Evolutionary conservation across 1,140 invertebrate species (phyloP), one percentile per base, ranked within the genome.

Genomic region (Aphis gossypii): DNA sequence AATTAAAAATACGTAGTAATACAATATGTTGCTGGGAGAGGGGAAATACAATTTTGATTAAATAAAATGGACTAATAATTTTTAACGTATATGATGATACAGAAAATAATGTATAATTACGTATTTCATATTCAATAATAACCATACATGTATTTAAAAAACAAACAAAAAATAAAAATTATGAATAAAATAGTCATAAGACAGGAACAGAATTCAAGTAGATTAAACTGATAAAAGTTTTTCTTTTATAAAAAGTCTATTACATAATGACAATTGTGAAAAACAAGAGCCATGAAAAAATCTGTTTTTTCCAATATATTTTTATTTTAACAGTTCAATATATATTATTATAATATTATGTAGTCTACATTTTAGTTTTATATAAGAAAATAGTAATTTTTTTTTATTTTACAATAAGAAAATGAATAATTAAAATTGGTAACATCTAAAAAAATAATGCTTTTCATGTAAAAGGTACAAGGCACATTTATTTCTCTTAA

Each of bases 391-490:
- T 54, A 83, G n/a, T 54, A 35, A 0, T 38, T 90, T 90, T 82
- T 83, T 89, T 9, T 83, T 92, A 48, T 84, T 84, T 93, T 93
- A 93, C 82, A 93, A 86, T 93, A 93, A 30, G 35, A 93, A 93
- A 93, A 93, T 93, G 82, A 84, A 48, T 41, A 84, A 14, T 84
- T 84, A 38, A 84, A 86, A 93, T 93, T 93, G 92, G 92, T 93
- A 93, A 93, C 92, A 86, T 93, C 92, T 93, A 93, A 93, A 93
- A 93, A 93, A 86, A 93, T 93, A 93, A 93, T 93, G 92, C 92
- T 93, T 93, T 93, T 93, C 82, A 41, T 93, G 82, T 93, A 93
- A 86, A 86, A 93, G 92, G 82, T 93, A 93, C 76, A 93, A 93
- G 92, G 92, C 92, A 93, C 92, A 93, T 86, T 93, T 93, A 93